phyloP scores from a whole-genome alignment of 2,113 vertebrate genomes.

The Turdus rufiventris region DNA sequence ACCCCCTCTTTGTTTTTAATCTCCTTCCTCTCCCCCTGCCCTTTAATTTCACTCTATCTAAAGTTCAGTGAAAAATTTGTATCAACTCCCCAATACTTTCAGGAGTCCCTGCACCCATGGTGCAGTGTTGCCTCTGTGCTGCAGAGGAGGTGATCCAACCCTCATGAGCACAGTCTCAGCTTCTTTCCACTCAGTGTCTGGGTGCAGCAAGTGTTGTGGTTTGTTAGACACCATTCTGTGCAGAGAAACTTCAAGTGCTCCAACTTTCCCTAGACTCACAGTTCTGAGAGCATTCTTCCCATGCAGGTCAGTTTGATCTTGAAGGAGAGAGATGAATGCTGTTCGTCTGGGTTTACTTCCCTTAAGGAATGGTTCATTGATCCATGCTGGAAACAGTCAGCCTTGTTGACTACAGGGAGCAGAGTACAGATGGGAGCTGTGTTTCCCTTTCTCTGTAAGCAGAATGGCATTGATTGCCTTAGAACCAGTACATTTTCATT shows the following conservation, averaged over 20 bases:
- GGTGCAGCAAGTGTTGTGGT: background rate
- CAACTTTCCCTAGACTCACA: background rate
- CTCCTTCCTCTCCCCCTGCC: fast-evolving
- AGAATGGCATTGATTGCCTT: conserved; percentile 19
- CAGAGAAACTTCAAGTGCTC: background rate
- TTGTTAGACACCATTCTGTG: background rate
- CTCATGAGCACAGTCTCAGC: fast-evolving
- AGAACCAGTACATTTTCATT: conserved; percentile 54
- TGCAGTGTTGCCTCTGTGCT: background rate
- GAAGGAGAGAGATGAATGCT: background rate
- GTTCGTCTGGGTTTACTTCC: background rate
- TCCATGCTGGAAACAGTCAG: conserved; percentile 26
- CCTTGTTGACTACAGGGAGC: conserved; percentile 1
- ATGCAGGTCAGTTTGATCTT: background rate
- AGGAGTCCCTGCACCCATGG: fast-evolving
- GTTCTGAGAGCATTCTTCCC: background rate
- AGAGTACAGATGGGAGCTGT: background rate
- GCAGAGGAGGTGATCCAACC: background rate
- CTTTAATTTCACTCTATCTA: background rate
- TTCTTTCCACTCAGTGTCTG: background rate
- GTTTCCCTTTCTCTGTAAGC: background rate
- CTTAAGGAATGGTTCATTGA: conserved; percentile 17
- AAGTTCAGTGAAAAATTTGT: background rate
- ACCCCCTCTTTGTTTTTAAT: too few relatives aligned
- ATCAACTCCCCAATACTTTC: background rate